phyloP scores from a whole-genome alignment of 2,113 vertebrate genomes.

The Elaphurus davidianus region DNA sequence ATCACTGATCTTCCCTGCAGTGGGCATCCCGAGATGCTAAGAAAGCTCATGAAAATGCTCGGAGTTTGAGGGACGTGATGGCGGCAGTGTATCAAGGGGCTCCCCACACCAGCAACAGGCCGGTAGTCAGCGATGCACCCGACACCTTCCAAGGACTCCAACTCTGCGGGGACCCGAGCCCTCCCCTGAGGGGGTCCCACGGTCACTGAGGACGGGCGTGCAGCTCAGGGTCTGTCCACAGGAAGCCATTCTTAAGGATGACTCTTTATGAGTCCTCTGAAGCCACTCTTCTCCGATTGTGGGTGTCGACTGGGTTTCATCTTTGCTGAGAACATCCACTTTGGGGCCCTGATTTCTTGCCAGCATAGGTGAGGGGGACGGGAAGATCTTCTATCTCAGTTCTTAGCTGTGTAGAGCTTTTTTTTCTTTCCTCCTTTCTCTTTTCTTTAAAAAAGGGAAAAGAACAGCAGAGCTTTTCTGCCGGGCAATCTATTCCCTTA shows the following conservation, averaged over 20 bases:
- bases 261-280: background rate
- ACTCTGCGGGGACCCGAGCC: background rate
- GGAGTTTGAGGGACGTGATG: background rate
- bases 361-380: background rate
- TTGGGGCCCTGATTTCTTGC: constrained; percentile 36
- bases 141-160: background rate
- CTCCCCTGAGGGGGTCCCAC: background rate
- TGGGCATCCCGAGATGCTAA: background rate
- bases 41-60: background rate
- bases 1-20: background rate
- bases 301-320: background rate
- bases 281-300: background rate
- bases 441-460: background rate
- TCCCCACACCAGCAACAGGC: background rate
- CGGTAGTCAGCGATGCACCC: background rate
- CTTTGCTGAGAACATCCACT: background rate
- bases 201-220: background rate
- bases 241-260: background rate
- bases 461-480: constrained; percentile 55
- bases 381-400: constrained; percentile 42
- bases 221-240: background rate
- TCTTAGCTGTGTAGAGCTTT: background rate
- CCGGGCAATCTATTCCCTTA: constrained; percentile 66
- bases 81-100: background rate
- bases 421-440: background rate